phyloP scores from a whole-genome alignment of 2,888 invertebrate species.

The Zele albiditarsus region DNA sequence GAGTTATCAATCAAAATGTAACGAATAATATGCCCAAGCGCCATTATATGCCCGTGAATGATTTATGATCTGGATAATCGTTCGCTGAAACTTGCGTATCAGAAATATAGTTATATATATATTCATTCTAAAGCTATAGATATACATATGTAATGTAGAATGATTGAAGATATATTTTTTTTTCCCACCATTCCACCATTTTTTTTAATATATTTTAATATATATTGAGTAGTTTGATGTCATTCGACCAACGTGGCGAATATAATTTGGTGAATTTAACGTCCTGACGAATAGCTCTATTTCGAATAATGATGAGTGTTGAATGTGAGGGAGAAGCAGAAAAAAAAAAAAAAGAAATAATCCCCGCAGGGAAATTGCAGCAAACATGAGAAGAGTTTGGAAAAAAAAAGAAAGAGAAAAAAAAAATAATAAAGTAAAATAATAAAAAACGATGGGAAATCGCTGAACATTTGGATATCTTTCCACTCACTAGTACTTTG shows the following conservation, averaged over 20 bases:
- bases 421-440: neutral
- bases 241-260: neutral
- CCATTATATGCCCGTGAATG: slow-evolving; percentile 29
- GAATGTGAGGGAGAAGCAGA: neutral
- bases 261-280: neutral
- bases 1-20: slow-evolving; percentile 42
- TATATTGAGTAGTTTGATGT: neutral
- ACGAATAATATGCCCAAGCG: slow-evolving; percentile 27
- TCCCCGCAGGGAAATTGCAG: neutral
- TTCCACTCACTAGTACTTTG: slow-evolving; percentile 30
- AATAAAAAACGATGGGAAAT: neutral
- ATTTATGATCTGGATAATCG: slow-evolving; percentile 36
- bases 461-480: slow-evolving; percentile 40
- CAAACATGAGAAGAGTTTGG: neutral
- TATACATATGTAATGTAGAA: neutral
- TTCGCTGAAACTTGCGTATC: neutral
- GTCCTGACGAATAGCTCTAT: neutral
- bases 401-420: neutral
- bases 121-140: neutral
- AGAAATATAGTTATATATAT: slow-evolving; percentile 21
- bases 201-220: neutral
- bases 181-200: neutral
- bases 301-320: neutral
- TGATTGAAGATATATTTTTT: neutral
- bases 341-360: slow-evolving; percentile 3